phyloP scores from a whole-genome alignment of 1,140 invertebrate species.

The Acarapis woodi region DNA sequence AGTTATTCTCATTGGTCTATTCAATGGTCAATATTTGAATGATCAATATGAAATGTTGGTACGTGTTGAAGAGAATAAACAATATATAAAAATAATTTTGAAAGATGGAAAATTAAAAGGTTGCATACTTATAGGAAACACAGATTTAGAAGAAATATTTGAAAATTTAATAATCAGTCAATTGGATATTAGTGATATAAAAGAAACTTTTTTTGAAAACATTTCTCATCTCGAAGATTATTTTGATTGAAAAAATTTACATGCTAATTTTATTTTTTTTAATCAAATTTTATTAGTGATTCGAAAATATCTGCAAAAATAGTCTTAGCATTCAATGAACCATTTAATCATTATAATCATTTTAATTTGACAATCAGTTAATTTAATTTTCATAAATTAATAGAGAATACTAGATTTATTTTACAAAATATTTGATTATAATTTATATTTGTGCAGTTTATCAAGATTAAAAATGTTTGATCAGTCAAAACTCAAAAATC shows the following conservation, averaged over 20 bases:
- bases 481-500: no score
- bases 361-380: no score
- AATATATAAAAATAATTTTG: constrained; percentile 74
- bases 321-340: no score
- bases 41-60: constrained; percentile 59
- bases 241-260: constrained; percentile 79
- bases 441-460: no score
- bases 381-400: no score
- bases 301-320: no score
- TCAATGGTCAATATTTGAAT: constrained; percentile 63
- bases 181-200: constrained; percentile 55
- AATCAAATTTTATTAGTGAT: no score
- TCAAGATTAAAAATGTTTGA: no score
- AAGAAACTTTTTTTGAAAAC: constrained; percentile 74
- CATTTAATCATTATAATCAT: no score
- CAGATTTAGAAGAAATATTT: constrained; percentile 87
- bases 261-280: no score
- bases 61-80: constrained; percentile 34
- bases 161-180: constrained; percentile 92
- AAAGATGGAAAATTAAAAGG: constrained; percentile 59
- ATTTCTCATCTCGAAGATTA: constrained; percentile 95
- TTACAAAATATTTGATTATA: no score
- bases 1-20: constrained; percentile 58
- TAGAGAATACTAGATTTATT: no score
- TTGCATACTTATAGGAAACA: constrained; percentile 81